Conservation (phyloP, 2,797 vertebrate species). For the Urocyon cinereoargenteus region DNA sequence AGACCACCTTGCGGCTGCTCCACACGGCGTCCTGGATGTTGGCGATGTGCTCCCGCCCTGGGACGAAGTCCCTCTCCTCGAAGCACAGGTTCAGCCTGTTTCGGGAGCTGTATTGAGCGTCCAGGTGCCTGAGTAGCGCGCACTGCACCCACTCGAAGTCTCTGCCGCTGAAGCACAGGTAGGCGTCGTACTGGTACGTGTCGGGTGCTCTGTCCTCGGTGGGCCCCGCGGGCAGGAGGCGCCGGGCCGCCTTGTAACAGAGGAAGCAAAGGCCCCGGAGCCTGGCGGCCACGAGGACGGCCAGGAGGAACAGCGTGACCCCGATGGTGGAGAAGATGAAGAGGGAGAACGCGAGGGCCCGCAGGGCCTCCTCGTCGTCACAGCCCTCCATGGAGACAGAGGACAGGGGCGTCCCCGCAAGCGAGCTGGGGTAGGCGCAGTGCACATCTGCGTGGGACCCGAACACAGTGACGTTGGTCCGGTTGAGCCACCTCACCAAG, state of each 20-base stretch:
- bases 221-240: constrained; percentile 81
- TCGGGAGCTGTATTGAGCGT: constrained; percentile 90
- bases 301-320: constrained; percentile 68
- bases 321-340: constrained; percentile 85
- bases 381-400: constrained; percentile 82
- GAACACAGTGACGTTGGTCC: constrained; percentile 87
- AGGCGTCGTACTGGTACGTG: constrained; percentile 89
- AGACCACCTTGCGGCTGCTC: constrained; percentile 92
- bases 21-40: constrained; percentile 94
- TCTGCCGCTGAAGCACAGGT: constrained; percentile 92
- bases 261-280: constrained; percentile 90
- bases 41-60: constrained; percentile 91
- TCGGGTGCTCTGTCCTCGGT: constrained; percentile 32
- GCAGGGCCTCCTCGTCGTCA: constrained; percentile 87
- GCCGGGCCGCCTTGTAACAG: constrained; percentile 88
- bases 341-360: constrained; percentile 86
- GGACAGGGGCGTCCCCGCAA: constrained; percentile 84
- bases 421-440: constrained; percentile 88
- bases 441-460: constrained; percentile 83
- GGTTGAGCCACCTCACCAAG: constrained; percentile 90
- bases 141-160: constrained; percentile 94
- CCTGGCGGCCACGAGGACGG: constrained; percentile 82
- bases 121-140: constrained; percentile 91
- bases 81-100: constrained; percentile 93
- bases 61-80: constrained; percentile 95